Base-by-base conservation (phyloP, 2,888 invertebrate genomes). In the Aspidapion aeneum region DNA sequence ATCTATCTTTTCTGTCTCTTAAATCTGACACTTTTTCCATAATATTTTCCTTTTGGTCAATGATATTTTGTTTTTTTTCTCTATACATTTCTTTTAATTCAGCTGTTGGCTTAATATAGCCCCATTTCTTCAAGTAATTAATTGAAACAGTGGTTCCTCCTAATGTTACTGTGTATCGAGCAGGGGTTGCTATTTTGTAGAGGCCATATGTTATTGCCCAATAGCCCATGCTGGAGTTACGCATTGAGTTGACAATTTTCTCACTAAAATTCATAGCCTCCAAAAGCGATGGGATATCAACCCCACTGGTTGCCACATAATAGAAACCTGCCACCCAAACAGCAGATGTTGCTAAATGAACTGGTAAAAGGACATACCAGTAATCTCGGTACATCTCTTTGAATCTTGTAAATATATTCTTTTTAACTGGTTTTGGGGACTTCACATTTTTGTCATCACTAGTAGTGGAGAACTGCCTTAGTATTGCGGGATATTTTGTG, bases 301-400 rank as follows among this genome's bases (percentile, higher is more conserved):
- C 86, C 57, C 98, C 98, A 83, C 98, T 98, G 79, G 88, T 87
- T 9, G 94, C 91, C 71, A 90, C 80, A 75, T 91, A 90, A 81
- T 96, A 98, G 80, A 96, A 95, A 18, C 88, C 82, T 17, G 90
- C 91, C 78, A 92, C 89, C 98, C 98, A 99, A 62, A 90, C 83
- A 35, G 87, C 82, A 1, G 97, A 98, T 9, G 96, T 96, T 18
- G 88, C 86, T 57, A 92, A 75, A 81, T 99, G 98, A 1, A 99
- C 98, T 2, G 96, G 98, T 63, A 98, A 83, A 63, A 97, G 82
- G 61, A 98, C 92, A 81, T 98, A 96, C 94, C 98, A 98, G 81
- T 98, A 98, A 76, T 96, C 91, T 77, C 91, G 91, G 77, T 94
- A 94, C 90, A 97, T 93, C 74, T 90, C 83, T 79, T 95, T 96